phyloP scores from a whole-genome alignment of 2,888 invertebrate species.

The Rhingia campestris region DNA sequence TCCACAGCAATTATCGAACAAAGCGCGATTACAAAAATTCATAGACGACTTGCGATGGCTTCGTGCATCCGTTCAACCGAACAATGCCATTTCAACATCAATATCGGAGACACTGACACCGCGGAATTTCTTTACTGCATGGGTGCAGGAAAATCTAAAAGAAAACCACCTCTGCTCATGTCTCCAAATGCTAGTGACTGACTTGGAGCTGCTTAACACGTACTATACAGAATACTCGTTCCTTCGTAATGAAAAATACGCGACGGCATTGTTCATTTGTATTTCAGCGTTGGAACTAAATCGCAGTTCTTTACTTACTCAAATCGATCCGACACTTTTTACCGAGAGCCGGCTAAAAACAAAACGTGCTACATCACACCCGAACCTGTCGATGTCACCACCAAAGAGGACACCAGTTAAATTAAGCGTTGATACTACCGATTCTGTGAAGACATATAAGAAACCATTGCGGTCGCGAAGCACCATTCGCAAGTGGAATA shows the following conservation, averaged over 20 bases:
- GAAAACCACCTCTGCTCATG: conserved; percentile 80
- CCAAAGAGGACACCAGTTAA: conserved; percentile 64
- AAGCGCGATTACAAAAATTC: conserved; percentile 48
- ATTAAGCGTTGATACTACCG: conserved; percentile 2
- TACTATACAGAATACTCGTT: conserved; percentile 86
- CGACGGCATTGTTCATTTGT: conserved; percentile 86
- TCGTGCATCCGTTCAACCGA: conserved; percentile 26
- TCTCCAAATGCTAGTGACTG: conserved; percentile 86
- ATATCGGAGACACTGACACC: conserved; percentile 45
- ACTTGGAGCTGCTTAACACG: conserved; percentile 85
- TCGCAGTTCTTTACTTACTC: conserved; percentile 85
- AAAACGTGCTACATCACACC: conserved; percentile 84
- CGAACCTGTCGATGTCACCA: conserved; percentile 83
- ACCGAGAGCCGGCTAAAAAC: conserved; percentile 76
- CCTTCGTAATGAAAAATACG: conserved; percentile 85
- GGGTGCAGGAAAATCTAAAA: conserved; percentile 77
- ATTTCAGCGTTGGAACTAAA: conserved; percentile 86
- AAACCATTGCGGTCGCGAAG: conserved; percentile 29
- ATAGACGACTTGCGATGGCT: conserved; percentile 68
- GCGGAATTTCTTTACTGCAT: conserved; percentile 75
- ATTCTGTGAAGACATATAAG: background rate
- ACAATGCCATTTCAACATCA: background rate
- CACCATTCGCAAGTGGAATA: conserved; percentile 76
- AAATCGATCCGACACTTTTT: conserved; percentile 85
- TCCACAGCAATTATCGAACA: conserved; percentile 49